Percentiles rank a stretch among this genome's conserved stretches.
Evolutionary conservation across 1,140 invertebrate genomes (phyloP).

Genomic region (Augochlora pura): DNA sequence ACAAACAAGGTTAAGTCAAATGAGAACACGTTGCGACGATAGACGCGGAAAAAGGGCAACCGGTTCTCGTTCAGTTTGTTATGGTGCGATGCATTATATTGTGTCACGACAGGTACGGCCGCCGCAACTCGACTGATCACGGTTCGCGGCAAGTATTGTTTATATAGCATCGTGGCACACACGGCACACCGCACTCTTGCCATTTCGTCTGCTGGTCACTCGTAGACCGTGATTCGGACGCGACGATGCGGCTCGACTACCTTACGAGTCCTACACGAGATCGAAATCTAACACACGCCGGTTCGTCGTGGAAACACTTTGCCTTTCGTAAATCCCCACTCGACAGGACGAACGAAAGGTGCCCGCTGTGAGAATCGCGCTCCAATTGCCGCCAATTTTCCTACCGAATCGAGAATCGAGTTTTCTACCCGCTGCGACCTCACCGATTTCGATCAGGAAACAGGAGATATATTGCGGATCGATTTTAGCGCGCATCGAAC

Average conservation of each 20-base stretch:
- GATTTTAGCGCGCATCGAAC: not conserved
- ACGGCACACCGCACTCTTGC: conserved; percentile 38
- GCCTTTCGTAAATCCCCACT: conserved; percentile 7
- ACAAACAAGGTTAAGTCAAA: conserved; percentile 13
- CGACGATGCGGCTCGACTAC: conserved; percentile 12
- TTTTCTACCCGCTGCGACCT: not conserved
- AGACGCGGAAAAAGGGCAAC: conserved; percentile 34
- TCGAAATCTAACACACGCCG: not conserved
- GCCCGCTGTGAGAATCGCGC: not conserved
- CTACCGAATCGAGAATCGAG: not conserved
- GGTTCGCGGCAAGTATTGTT: conserved; percentile 75
- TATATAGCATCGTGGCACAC: conserved; percentile 68
- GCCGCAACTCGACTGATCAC: conserved; percentile 74
- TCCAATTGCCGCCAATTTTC: conserved; percentile 7
- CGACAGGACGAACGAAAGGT: not conserved
- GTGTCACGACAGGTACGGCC: conserved; percentile 74
- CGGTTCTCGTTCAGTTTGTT: conserved; percentile 45
- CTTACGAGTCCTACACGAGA: not conserved
- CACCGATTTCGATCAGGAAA: not conserved
- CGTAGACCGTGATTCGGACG: conserved; percentile 24
- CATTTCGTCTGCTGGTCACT: conserved; percentile 53
- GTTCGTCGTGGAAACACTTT: conserved; percentile 14
- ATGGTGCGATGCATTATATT: conserved; percentile 59
- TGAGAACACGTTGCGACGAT: conserved; percentile 14
- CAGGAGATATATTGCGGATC: not conserved